Evolutionary conservation across 2,888 invertebrate species (phyloP).

Genomic region (Dolichomitus sp.): DNA sequence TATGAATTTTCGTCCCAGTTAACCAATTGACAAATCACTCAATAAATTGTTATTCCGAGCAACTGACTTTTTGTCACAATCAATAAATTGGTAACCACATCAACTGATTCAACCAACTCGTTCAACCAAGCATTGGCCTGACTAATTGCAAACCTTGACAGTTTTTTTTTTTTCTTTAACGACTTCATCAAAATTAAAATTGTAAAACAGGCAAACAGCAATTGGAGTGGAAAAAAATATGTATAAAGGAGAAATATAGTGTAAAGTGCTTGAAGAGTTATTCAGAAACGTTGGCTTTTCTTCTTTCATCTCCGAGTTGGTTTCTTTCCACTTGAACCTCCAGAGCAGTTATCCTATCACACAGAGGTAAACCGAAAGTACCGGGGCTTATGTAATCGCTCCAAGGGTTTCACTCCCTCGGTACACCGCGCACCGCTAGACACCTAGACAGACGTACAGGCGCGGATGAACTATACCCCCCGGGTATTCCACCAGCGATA

Average conservation of each 20-base stretch:
- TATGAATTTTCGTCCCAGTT: too few species aligned
- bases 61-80: too few species aligned
- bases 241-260: slow-evolving; percentile 2
- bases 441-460: slow-evolving; percentile 46
- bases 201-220: neutral
- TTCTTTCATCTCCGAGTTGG: slow-evolving; percentile 6
- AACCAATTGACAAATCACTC: too few species aligned
- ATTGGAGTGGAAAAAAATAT: neutral
- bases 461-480: slow-evolving; percentile 49
- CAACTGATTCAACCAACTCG: too few species aligned
- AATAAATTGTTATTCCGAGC: too few species aligned
- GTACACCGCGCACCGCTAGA: slow-evolving; percentile 40
- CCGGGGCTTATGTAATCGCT: slow-evolving; percentile 61
- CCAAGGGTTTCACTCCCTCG: slow-evolving; percentile 49
- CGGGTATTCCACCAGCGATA: slow-evolving; percentile 64
- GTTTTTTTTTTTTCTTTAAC: neutral
- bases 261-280: neutral
- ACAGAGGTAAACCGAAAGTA: slow-evolving; percentile 59
- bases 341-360: slow-evolving; percentile 47
- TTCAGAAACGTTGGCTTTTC: slow-evolving; percentile 6
- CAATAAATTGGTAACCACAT: too few species aligned
- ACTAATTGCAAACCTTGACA: too few species aligned
- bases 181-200: neutral
- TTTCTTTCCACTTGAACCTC: slow-evolving; percentile 34
- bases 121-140: too few species aligned